Base-by-base conservation (phyloP, 2,797 vertebrate genomes). In the Mycteria americana region DNA sequence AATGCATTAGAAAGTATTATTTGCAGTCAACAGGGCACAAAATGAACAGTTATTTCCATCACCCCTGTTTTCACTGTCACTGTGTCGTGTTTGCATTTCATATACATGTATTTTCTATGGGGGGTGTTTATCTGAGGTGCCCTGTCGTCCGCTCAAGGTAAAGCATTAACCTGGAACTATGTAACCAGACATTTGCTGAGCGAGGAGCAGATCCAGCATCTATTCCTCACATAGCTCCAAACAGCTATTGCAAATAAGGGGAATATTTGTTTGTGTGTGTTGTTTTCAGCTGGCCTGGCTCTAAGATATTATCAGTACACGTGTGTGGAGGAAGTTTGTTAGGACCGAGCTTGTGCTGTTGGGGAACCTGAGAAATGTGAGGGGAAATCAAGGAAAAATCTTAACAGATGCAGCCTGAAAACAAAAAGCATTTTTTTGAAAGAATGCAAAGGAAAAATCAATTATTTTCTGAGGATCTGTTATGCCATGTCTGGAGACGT, bases 361-460 rank as follows among this genome's bases (percentile, higher is more conserved):
- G 25, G 19, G 27, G 50, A 95, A 78, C 48, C 18, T 48, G n/a
- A 94, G 65, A 93, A 87, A 89, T 2, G 1, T 48, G 3, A 91
- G 15, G 62, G 25, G 43, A 93, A 95, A 89, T 86, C 50, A 85
- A 72, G 59, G 59, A 84, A 43, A 70, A 88, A 75, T 88, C 75
- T 80, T 50, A 81, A 76, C 70, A 92, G 67, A 88, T 65, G 53
- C 59, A 87, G 45, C 37, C 64, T 70, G 41, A 70, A 88, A 91
- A 85, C 23, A 48, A 54, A 17, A 2, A 59, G 9, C 23, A 6
- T 3, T 65, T 65, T 81, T 76, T 41, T 21, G 9, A 27, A 92
- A 77, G 45, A 88, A 89, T 8, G 6, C 6, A 70, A 17, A 18
- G 53, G 72, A 62, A 76, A 67, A n/a, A 5, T 15, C 7, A 48